Evolutionary conservation across 2,113 vertebrate species (phyloP).

Genomic region (Hiodon alosoides): DNA sequence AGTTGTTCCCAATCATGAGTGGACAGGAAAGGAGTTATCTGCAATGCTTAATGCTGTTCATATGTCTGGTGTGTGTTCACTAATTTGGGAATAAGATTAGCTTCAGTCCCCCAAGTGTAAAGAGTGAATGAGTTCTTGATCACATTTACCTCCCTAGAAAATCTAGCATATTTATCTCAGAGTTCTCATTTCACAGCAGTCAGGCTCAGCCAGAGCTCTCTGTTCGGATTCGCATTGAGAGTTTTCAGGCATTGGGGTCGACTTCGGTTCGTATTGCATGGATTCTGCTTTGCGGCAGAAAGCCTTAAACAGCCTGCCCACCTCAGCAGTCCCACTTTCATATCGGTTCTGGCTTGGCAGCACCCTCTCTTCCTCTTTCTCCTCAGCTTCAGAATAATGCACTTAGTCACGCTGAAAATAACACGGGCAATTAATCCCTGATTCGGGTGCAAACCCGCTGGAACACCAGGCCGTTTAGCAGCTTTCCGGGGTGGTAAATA

Average conservation of each 20-base stretch:
- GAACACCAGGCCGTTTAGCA: constrained; percentile 26
- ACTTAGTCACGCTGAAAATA: constrained; percentile 34
- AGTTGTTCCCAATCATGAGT: background rate
- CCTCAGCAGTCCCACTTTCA: constrained; percentile 1
- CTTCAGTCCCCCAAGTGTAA: no score
- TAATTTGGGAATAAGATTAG: background rate
- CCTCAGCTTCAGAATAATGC: constrained; percentile 27
- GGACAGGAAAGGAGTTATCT: background rate
- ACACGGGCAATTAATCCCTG: constrained; percentile 37
- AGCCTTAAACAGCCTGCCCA: background rate
- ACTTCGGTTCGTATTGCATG: no score
- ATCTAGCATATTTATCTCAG: no score
- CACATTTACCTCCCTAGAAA: no score
- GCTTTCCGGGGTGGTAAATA: constrained; percentile 11
- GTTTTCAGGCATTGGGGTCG: no score
- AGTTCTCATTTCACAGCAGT: no score
- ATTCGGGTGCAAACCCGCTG: constrained; percentile 26
- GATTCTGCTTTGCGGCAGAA: no score
- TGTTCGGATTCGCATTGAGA: no score
- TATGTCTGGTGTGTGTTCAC: background rate
- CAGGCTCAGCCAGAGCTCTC: no score
- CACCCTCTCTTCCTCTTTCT: background rate
- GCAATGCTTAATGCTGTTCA: background rate
- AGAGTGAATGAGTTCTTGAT: no score
- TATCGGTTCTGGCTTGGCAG: background rate